phyloP scores from a whole-genome alignment of 2,797 vertebrate genomes.

The Malurus splendens region DNA sequence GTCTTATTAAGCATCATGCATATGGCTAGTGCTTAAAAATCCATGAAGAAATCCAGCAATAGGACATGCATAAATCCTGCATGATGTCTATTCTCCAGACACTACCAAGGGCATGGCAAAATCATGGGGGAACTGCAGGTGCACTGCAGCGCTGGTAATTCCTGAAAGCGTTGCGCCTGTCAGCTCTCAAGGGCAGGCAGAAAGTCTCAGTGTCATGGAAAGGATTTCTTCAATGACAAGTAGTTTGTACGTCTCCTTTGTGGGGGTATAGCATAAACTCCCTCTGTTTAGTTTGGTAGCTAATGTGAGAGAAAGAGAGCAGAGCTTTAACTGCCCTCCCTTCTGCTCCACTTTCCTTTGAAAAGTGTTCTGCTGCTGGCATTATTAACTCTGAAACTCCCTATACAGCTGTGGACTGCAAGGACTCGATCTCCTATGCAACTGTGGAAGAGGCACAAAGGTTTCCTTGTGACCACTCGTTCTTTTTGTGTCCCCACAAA shows the following conservation, averaged over 20 bases:
- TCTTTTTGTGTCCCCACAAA: conserved; percentile 59
- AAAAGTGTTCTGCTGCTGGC: conserved; percentile 44
- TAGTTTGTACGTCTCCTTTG: conserved; percentile 33
- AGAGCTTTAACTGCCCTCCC: conserved; percentile 52
- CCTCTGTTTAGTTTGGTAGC: conserved; percentile 51
- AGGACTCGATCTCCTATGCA: conserved; percentile 43
- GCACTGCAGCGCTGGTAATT: conserved; percentile 17
- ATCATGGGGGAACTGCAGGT: conserved; percentile 31
- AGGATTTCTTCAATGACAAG: conserved; percentile 42
- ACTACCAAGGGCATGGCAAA: neutral
- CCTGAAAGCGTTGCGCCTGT: neutral
- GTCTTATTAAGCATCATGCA: neutral
- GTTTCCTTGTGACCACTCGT: conserved; percentile 59
- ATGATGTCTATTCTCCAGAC: neutral
- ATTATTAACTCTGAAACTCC: conserved; percentile 57
- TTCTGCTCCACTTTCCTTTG: conserved; percentile 61
- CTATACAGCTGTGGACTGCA: conserved; percentile 49
- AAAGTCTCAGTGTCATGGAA: conserved; percentile 26
- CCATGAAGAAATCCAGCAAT: neutral
- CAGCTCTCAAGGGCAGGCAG: conserved; percentile 36
- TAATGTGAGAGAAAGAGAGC: conserved; percentile 44
- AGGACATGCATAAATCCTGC: neutral
- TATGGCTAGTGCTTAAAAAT: neutral
- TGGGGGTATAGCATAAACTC: conserved; percentile 44
- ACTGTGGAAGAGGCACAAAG: conserved; percentile 48